phyloP scores from a whole-genome alignment of 2,113 vertebrate genomes.

The Callospermophilus lateralis region DNA sequence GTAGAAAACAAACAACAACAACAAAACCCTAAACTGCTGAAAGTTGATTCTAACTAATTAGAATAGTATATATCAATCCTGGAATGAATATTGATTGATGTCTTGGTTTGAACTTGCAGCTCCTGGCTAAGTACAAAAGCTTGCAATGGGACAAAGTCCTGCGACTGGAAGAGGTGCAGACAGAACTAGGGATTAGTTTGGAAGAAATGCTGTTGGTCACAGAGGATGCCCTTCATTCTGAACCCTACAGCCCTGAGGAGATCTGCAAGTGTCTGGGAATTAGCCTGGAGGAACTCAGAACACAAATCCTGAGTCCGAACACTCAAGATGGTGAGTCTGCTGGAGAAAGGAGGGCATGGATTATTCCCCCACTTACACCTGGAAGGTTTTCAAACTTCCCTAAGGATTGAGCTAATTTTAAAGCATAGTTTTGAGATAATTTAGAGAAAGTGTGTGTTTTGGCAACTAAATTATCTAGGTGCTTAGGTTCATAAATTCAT shows the following conservation, averaged over 20 bases:
- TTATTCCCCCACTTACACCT: not conserved
- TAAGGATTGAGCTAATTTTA: not conserved
- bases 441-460: constrained; percentile 39
- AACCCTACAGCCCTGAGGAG: constrained; percentile 94
- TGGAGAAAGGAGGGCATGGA: not conserved
- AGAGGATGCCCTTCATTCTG: constrained; percentile 92
- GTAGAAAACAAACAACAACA: constrained; percentile 54
- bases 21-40: constrained; percentile 54
- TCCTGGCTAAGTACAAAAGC: constrained; percentile 89
- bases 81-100: constrained; percentile 62
- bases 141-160: constrained; percentile 87
- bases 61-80: constrained; percentile 40
- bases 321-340: constrained; percentile 92
- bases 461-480: constrained; percentile 2
- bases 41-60: constrained; percentile 45
- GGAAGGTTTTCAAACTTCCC: not conserved
- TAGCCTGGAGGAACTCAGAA: constrained; percentile 89
- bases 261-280: constrained; percentile 93
- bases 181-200: constrained; percentile 89
- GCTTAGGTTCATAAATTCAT: constrained; percentile 24
- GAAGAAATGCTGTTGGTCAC: constrained; percentile 94
- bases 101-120: constrained; percentile 83
- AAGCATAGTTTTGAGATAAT: not conserved
- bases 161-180: constrained; percentile 93
- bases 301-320: constrained; percentile 92